A percentile compares a stretch with the other conserved stretches of the same genome.
Conservation (phyloP, 2,113 vertebrate species). For the Limnothrissa miodon region DNA sequence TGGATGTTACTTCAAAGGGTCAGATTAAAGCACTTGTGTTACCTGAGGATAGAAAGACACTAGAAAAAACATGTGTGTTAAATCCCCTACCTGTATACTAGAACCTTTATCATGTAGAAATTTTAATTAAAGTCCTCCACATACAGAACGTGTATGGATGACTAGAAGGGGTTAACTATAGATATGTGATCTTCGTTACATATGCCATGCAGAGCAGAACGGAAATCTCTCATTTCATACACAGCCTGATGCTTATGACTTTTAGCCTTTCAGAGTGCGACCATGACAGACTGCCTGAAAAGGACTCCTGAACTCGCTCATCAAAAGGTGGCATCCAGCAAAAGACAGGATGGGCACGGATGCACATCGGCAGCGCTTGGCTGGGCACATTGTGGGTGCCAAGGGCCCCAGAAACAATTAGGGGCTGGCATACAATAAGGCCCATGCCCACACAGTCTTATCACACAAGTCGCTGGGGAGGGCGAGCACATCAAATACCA, state of each 20-base stretch:
- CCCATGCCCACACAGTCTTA: neutral
- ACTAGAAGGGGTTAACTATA: too few species aligned
- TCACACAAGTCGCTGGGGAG: neutral
- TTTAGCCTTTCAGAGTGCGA: neutral
- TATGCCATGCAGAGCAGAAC: neutral
- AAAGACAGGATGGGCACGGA: neutral
- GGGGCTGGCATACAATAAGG: constrained; percentile 45
- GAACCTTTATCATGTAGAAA: neutral
- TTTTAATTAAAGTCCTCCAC: neutral
- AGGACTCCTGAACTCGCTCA: neutral
- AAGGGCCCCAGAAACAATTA: constrained; percentile 48
- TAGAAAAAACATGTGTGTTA: neutral
- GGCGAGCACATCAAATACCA: neutral
- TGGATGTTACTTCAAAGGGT: constrained; percentile 48
- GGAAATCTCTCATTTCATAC: neutral
- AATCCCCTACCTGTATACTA: neutral
- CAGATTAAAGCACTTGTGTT: constrained; percentile 54
- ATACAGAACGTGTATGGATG: neutral
- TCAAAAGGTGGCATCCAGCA: neutral
- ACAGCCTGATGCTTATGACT: neutral
- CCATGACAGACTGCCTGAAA: neutral
- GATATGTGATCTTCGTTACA: neutral
- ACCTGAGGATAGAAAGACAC: constrained; percentile 48
- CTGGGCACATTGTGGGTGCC: constrained; percentile 48
- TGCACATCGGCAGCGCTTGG: constrained; percentile 30